Evolutionary conservation across 2,113 vertebrate species (phyloP).

Genomic region (Dascyllus trimaculatus): DNA sequence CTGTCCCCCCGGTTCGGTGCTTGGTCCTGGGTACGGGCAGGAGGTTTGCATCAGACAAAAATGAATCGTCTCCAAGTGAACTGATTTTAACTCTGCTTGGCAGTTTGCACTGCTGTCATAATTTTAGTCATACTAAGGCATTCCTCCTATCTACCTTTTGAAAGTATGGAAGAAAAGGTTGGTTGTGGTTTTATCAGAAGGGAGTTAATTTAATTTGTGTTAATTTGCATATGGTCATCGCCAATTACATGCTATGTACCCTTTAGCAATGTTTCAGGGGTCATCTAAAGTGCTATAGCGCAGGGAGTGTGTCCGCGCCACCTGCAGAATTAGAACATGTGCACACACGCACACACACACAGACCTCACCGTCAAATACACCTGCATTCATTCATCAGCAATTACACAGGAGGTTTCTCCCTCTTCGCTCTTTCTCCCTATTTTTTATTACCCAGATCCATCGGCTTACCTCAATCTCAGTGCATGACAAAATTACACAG

Average conservation of each 20-base stretch:
- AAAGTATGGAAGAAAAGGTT: not conserved
- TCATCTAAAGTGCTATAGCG: conserved; percentile 34
- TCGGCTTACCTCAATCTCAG: not conserved
- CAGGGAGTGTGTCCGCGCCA: conserved; percentile 30
- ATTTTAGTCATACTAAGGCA: no score
- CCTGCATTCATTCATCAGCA: conserved; percentile 70
- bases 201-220: not conserved
- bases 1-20: no score
- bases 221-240: not conserved
- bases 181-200: not conserved
- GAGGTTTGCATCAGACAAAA: no score
- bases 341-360: not conserved
- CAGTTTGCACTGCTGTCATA: no score
- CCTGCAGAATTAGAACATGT: conserved; percentile 50
- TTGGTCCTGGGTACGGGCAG: no score
- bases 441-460: not conserved
- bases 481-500: not conserved
- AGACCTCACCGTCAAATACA: conserved; percentile 36
- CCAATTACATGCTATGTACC: not conserved
- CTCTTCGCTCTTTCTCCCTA: not conserved
- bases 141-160: not conserved
- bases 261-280: conserved; percentile 47
- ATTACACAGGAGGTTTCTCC: conserved; percentile 30
- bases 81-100: not conserved
- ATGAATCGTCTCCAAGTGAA: no score